Conservation (phyloP, 2,797 vertebrate species). For the Coluber constrictor region DNA sequence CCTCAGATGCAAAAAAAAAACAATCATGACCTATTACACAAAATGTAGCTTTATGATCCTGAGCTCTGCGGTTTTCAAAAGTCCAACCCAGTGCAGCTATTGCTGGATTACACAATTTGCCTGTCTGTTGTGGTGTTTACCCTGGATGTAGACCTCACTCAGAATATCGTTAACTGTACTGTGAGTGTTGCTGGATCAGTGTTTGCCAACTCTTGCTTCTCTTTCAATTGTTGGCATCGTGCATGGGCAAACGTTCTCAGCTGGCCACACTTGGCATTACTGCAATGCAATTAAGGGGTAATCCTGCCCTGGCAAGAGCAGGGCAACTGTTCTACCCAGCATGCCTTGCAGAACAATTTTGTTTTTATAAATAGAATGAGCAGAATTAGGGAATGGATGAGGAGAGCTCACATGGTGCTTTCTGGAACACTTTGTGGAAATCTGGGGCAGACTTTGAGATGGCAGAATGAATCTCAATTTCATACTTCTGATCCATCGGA, state of each 20-base stretch:
- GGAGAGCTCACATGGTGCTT: background rate
- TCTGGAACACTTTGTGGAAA: background rate
- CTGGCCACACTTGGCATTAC: conserved; percentile 38
- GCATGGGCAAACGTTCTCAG: background rate
- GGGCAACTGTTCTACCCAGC: background rate
- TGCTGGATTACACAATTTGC: background rate
- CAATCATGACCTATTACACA: background rate
- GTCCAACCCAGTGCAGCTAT: background rate
- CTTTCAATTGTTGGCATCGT: conserved; percentile 19
- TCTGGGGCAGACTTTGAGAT: background rate
- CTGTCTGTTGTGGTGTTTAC: background rate
- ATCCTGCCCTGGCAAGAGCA: conserved; percentile 42
- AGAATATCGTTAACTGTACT: background rate
- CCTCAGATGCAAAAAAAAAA: background rate
- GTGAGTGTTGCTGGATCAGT: background rate
- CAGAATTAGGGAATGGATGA: conserved; percentile 16
- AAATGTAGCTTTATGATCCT: background rate
- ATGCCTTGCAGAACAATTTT: conserved; percentile 40
- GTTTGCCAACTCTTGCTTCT: background rate
- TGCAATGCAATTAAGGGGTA: conserved; percentile 39
- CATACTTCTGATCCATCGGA: too few relatives aligned
- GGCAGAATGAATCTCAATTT: background rate
- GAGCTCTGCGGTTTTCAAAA: background rate
- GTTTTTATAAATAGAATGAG: conserved; percentile 59
- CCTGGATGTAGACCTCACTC: background rate